A percentile compares a stretch with the other conserved stretches of the same genome.
Conservation (phyloP, 2,113 vertebrate species). For the Mandrillus leucophaeus region DNA sequence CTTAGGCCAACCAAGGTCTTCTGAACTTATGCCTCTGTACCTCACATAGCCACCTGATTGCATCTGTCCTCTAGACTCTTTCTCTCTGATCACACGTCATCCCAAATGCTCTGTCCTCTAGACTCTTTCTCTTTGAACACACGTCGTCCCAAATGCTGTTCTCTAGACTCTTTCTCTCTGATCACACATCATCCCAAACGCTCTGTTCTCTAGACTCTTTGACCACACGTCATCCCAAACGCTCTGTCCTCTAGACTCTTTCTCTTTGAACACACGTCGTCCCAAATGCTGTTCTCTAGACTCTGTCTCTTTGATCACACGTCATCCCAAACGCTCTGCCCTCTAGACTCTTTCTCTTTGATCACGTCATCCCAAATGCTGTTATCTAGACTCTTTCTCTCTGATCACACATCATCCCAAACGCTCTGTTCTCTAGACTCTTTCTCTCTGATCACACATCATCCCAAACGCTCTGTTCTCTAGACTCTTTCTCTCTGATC, state of each 20-base stretch:
- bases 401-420: fast-evolving
- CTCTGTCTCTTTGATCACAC: slow-evolving; percentile 27
- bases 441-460: no score
- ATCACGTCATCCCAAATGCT: no score
- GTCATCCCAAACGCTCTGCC: slow-evolving; percentile 16
- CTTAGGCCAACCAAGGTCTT: not conserved
- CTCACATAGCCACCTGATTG: not conserved
- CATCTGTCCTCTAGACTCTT: not conserved
- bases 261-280: slow-evolving; percentile 19
- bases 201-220: not conserved
- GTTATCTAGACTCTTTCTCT: no score
- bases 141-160: not conserved
- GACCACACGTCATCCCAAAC: slow-evolving; percentile 7
- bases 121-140: not conserved
- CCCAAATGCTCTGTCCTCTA: not conserved
- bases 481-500: no score
- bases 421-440: no score
- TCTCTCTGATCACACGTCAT: slow-evolving; percentile 26
- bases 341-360: no score
- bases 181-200: not conserved
- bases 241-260: not conserved
- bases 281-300: not conserved
- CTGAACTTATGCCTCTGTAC: not conserved
- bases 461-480: no score
- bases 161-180: slow-evolving; percentile 29